phyloP scores from a whole-genome alignment of 2,888 invertebrate genomes.

The Chalcosyrphus nemorum region DNA sequence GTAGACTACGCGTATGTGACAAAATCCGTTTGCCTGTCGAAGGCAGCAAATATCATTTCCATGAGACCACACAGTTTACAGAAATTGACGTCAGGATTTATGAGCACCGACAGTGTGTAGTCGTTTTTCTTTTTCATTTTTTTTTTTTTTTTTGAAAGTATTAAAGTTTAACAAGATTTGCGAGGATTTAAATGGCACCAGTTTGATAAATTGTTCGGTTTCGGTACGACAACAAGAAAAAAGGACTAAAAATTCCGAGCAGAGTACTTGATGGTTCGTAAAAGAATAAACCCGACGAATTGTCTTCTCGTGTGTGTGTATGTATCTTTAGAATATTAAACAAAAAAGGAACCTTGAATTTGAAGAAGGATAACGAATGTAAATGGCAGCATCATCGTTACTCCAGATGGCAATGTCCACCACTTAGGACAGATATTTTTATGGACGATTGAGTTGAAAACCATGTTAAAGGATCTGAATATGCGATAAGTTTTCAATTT shows the following conservation, averaged over 20 bases:
- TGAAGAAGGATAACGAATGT: background rate
- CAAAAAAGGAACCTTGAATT: background rate
- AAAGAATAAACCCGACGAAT: constrained; percentile 10
- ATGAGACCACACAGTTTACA: background rate
- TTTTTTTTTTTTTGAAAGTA: background rate
- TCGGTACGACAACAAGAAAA: background rate
- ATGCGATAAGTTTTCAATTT: constrained; percentile 16
- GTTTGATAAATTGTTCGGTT: constrained; percentile 20
- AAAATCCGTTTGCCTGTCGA: background rate
- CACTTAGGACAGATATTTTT: background rate
- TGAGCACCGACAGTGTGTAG: background rate
- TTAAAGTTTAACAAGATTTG: constrained; percentile 9
- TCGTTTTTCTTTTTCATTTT: background rate
- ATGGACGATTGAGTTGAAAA: constrained; percentile 2
- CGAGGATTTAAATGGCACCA: constrained; percentile 3
- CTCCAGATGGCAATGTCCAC: background rate
- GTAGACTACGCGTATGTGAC: background rate
- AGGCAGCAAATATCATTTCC: background rate
- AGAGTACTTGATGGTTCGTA: background rate
- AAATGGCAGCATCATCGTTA: background rate
- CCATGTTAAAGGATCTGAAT: background rate
- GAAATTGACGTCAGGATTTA: constrained; percentile 4
- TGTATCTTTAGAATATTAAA: background rate
- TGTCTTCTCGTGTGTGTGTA: background rate
- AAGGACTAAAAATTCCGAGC: background rate